A percentile compares a stretch with the other conserved stretches of the same genome.
These are phyloP conservation scores for Eupelmus urozonus DNA, from an alignment of 2,888 invertebrate species.

Conservation along the genomic window DNA sequence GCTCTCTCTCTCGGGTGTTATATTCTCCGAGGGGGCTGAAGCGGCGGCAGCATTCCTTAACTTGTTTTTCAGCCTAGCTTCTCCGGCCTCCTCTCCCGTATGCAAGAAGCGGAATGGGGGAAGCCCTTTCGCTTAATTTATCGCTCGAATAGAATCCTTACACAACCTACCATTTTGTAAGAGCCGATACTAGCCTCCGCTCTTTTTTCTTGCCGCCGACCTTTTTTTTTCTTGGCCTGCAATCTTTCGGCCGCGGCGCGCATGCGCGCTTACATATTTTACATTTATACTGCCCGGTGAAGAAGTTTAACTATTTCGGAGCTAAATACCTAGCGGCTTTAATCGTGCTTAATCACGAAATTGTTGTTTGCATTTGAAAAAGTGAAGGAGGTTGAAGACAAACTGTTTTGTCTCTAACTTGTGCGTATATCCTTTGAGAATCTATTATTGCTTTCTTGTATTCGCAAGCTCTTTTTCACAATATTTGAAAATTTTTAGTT, in stretches of 20 bases:
- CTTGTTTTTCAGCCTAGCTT: constrained; percentile 56
- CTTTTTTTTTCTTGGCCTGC: background rate
- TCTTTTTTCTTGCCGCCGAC: background rate
- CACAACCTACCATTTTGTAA: constrained; percentile 67
- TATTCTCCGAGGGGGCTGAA: constrained; percentile 27
- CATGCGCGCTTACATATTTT: too few species aligned
- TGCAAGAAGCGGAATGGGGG: constrained; percentile 64
- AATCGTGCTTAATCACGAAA: too few species aligned
- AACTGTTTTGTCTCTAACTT: too few species aligned
- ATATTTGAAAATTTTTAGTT: too few species aligned
- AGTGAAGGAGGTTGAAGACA: too few species aligned
- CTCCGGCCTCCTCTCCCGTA: constrained; percentile 58
- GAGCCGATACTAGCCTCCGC: constrained; percentile 40
- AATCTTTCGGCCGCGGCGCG: background rate
- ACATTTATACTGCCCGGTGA: too few species aligned
- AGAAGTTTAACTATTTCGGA: too few species aligned
- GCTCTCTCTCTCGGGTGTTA: background rate
- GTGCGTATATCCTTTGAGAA: too few species aligned
- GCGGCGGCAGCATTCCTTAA: constrained; percentile 58
- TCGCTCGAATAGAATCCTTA: constrained; percentile 62
- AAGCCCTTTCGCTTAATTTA: constrained; percentile 63
- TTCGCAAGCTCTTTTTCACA: too few species aligned
- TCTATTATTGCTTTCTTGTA: too few species aligned
- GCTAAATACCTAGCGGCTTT: too few species aligned
- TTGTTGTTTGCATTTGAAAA: too few species aligned